A percentile compares a stretch with the other conserved stretches of the same genome.
Evolutionary conservation across 2,113 vertebrate genomes (phyloP).

Genomic region (Taxidea taxus): DNA sequence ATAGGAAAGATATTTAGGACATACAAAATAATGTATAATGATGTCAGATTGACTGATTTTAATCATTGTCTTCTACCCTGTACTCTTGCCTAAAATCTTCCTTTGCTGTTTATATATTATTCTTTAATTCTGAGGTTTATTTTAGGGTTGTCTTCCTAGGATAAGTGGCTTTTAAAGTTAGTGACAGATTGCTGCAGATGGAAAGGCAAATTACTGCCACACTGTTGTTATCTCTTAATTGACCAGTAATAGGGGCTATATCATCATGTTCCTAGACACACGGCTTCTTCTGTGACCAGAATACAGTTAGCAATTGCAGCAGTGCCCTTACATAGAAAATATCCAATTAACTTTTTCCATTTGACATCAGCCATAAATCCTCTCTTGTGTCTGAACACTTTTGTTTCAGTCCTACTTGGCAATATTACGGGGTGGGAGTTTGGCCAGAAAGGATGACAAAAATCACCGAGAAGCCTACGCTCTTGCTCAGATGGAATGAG

Average conservation of each 20-base stretch:
- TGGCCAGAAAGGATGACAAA: background rate
- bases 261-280: conserved; percentile 51
- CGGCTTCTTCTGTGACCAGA: conserved; percentile 17
- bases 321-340: background rate
- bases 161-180: conserved; percentile 42
- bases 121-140: background rate
- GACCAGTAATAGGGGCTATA: conserved; percentile 46
- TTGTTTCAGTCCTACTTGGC: background rate
- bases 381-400: background rate
- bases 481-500: background rate
- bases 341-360: conserved; percentile 34
- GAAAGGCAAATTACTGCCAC: conserved; percentile 47
- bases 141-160: conserved; percentile 16
- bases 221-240: conserved; percentile 55
- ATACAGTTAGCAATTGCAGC: background rate
- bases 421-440: background rate
- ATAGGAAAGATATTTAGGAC: background rate
- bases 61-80: too few relatives aligned
- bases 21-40: background rate
- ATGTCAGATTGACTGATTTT: background rate
- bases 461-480: background rate
- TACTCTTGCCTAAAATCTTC: background rate
- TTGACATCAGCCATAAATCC: background rate
- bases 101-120: conserved; percentile 36
- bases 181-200: conserved; percentile 58